These are phyloP conservation scores for Blastomussa wellsi DNA, from an alignment of 92 coral and sea anemone species.

Conservation along the genomic window DNA sequence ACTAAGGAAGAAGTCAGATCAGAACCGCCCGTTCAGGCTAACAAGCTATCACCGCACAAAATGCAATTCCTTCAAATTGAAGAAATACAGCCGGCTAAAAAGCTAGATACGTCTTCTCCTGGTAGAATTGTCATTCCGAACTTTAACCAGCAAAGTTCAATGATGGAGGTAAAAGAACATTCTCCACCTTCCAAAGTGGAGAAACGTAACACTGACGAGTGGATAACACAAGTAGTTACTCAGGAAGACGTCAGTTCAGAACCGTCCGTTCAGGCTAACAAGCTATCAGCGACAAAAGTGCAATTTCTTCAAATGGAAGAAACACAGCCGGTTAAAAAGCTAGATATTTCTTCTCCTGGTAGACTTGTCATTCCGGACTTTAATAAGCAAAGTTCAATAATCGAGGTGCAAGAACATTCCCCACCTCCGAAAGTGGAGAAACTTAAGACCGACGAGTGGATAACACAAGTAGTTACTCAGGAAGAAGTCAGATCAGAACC, in stretches of 20 bases:
- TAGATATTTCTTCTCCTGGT: not conserved
- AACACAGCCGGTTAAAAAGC: not conserved
- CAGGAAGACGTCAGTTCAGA: conserved; percentile 10
- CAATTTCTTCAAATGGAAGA: conserved; percentile 3
- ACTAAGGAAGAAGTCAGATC: not conserved
- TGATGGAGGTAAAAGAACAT: not conserved
- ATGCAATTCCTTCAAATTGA: not conserved
- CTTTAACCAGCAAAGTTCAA: not conserved
- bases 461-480: not conserved
- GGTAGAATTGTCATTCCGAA: not conserved
- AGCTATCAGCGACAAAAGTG: conserved; percentile 1
- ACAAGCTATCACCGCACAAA: not conserved
- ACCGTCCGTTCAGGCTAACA: not conserved
- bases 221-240: not conserved
- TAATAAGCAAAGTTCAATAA: too few species aligned
- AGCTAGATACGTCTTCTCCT: not conserved
- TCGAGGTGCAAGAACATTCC: not conserved
- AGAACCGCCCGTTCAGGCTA: not conserved
- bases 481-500: not conserved
- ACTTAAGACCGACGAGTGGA: not conserved
- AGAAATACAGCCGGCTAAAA: not conserved
- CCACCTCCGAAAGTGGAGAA: not conserved
- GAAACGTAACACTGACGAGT: not conserved
- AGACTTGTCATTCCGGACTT: not conserved
- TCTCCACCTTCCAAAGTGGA: not conserved